These are phyloP conservation scores for Archaeoteleia sp. DNA, from an alignment of 2,888 invertebrate genomes.

Conservation along the genomic window DNA sequence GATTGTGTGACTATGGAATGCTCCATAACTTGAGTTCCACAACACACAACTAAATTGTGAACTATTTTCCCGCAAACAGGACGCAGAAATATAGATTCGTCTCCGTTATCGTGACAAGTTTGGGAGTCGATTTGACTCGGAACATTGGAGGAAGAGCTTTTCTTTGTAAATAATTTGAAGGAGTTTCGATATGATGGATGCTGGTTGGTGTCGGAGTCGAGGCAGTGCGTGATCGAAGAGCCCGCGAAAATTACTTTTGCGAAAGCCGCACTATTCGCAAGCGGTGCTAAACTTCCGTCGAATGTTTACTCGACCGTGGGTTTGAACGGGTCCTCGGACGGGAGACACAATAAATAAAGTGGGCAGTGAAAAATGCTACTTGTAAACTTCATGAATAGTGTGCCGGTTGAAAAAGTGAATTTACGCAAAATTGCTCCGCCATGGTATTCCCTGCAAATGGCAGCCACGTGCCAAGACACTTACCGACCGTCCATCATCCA, in stretches of 20 bases:
- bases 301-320: constrained; percentile 26
- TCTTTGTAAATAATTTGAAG: background rate
- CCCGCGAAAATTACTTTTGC: constrained; percentile 28
- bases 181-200: constrained; percentile 24
- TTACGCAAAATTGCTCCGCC: constrained; percentile 30
- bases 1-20: too few relatives aligned
- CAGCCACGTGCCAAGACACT: constrained; percentile 43
- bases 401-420: constrained; percentile 29
- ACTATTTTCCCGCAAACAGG: too few relatives aligned
- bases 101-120: too few relatives aligned
- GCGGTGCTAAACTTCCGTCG: constrained; percentile 16
- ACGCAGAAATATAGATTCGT: too few relatives aligned
- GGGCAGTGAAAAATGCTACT: constrained; percentile 46
- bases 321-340: background rate
- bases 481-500: constrained; percentile 33
- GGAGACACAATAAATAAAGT: constrained; percentile 42
- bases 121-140: too few relatives aligned
- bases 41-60: too few relatives aligned
- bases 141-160: too few relatives aligned
- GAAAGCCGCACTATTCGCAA: constrained; percentile 8
- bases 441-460: constrained; percentile 29
- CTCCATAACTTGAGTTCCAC: too few relatives aligned
- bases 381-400: constrained; percentile 46
- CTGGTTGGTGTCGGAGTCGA: constrained; percentile 20
- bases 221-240: constrained; percentile 24